These are phyloP conservation scores for Zootoca vivipara DNA, from an alignment of 2,113 vertebrate genomes.

Conservation along the genomic window DNA sequence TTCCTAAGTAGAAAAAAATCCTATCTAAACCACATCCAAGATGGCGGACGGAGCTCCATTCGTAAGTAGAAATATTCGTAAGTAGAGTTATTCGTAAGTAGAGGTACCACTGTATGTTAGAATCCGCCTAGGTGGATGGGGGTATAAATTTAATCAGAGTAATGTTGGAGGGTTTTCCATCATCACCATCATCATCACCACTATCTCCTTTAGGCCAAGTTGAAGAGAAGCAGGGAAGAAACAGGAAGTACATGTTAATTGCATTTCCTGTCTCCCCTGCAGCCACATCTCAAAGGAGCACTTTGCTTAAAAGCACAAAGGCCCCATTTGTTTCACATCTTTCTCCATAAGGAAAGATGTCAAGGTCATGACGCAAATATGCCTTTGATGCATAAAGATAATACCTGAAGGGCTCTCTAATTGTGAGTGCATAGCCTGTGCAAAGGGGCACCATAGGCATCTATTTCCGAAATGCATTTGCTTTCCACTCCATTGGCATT, in stretches of 20 bases:
- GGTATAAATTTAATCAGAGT: too few relatives aligned
- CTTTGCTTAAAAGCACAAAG: background rate
- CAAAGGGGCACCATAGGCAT: background rate
- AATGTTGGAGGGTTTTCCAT: too few relatives aligned
- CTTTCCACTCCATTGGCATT: constrained; percentile 39
- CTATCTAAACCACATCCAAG: too few relatives aligned
- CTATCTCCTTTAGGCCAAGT: background rate
- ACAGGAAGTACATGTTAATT: background rate
- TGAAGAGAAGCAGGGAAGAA: background rate
- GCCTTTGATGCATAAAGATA: background rate
- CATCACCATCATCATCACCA: too few relatives aligned
- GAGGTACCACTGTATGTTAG: too few relatives aligned
- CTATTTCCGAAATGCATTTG: constrained; percentile 37
- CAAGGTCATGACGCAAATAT: background rate
- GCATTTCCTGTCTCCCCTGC: background rate
- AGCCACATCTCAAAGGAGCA: background rate
- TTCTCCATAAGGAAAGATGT: rapidly evolving
- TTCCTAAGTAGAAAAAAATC: too few relatives aligned
- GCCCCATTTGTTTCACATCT: background rate
- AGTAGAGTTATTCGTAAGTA: too few relatives aligned
- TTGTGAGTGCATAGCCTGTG: background rate
- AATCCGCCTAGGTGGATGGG: too few relatives aligned
- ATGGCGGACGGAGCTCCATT: too few relatives aligned
- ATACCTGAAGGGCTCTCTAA: background rate
- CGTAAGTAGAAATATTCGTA: too few relatives aligned